These are phyloP conservation scores for Regulus satrapa DNA, from an alignment of 2,113 vertebrate genomes.

Conservation along the genomic window DNA sequence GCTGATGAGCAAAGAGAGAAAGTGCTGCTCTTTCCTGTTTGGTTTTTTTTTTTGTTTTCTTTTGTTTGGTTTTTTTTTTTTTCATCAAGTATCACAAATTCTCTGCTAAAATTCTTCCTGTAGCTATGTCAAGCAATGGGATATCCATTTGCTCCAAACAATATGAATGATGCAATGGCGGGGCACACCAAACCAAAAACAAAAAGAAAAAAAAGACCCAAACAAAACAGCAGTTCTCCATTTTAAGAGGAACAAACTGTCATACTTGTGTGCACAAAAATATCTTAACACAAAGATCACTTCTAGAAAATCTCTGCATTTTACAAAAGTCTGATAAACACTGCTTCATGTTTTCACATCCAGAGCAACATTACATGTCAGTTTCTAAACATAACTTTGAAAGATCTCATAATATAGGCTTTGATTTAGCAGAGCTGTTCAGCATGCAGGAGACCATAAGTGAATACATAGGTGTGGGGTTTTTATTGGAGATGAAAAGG, in stretches of 20 bases:
- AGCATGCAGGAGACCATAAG: not conserved
- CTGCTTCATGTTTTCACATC: not conserved
- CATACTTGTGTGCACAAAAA: not conserved
- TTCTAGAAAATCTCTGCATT: not conserved
- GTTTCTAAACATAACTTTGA: not conserved
- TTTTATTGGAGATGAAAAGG: not conserved
- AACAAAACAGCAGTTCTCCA: not conserved
- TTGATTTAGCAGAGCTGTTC: not conserved
- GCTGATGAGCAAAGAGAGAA: not conserved
- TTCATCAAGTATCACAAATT: not conserved
- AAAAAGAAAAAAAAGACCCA: not conserved
- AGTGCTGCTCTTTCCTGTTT: not conserved
- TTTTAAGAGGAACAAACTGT: not conserved
- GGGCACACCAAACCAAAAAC: not conserved
- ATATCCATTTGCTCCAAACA: not conserved
- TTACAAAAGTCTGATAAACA: not conserved
- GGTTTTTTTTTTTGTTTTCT: not conserved
- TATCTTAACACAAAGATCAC: not conserved
- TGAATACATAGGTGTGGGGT: not conserved
- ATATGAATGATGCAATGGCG: rapidly evolving
- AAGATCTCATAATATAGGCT: not conserved
- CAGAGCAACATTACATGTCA: not conserved
- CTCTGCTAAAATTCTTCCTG: not conserved
- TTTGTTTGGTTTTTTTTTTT: not conserved
- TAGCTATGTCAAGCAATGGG: not conserved